Evolutionary conservation across 2,888 invertebrate species (phyloP).

Genomic region (Epirrhoe alternata): DNA sequence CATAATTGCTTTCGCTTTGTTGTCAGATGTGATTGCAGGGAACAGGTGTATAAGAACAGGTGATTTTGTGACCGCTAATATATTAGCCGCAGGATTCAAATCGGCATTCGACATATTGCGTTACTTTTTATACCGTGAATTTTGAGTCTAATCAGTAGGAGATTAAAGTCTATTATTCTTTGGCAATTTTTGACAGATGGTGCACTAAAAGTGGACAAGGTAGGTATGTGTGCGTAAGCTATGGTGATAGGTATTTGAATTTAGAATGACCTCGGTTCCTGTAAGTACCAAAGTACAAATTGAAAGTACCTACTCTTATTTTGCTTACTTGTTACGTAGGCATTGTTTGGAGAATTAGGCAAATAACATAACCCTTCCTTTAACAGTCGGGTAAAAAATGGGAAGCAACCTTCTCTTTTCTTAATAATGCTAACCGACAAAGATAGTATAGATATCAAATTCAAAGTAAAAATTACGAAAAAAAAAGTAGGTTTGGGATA

Average conservation of each 20-base stretch:
- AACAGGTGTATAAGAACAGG: slow-evolving; percentile 82
- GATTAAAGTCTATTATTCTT: slow-evolving; percentile 46
- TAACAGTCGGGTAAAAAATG: too few relatives aligned
- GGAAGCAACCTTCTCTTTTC: too few relatives aligned
- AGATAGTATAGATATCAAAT: too few relatives aligned
- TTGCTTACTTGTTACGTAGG: too few relatives aligned
- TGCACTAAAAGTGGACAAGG: slow-evolving; percentile 50
- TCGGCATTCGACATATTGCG: slow-evolving; percentile 73
- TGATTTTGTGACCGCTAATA: slow-evolving; percentile 81
- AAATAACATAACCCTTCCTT: too few relatives aligned
- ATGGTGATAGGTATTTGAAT: slow-evolving; percentile 57
- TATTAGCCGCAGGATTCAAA: slow-evolving; percentile 77
- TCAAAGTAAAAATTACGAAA: too few relatives aligned
- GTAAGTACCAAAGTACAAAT: slow-evolving; percentile 27
- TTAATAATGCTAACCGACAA: too few relatives aligned
- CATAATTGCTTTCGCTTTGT: slow-evolving; percentile 44
- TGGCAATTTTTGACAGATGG: slow-evolving; percentile 57
- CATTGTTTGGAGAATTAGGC: too few relatives aligned
- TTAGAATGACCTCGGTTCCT: slow-evolving; percentile 50
- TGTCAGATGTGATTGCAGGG: slow-evolving; percentile 80
- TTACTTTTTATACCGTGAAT: slow-evolving; percentile 53
- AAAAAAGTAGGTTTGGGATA: too few relatives aligned
- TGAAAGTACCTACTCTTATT: neutral
- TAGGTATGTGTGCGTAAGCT: slow-evolving; percentile 51
- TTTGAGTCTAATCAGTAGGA: slow-evolving; percentile 33